Base-by-base conservation (phyloP, 2,888 invertebrate species). In the Aspidiotus destructor region DNA sequence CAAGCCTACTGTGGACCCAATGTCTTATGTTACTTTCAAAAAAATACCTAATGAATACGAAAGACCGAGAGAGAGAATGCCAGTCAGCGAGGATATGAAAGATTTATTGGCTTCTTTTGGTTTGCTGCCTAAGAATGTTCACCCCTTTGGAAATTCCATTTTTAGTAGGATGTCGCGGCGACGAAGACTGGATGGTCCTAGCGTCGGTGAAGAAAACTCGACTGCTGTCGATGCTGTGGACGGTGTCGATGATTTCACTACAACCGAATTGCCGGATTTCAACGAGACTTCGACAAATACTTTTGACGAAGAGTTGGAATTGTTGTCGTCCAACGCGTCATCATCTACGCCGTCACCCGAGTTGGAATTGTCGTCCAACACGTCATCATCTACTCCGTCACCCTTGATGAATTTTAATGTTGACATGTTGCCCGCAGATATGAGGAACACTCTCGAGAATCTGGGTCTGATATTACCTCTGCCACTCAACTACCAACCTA, bases 21-120 rank as follows among this genome's bases (percentile, higher is more conserved):
- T 75, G 58, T 78, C 78, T 0, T 80, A 79, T 70, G 75, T 76
- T 0, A 76, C 74, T 60, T 80, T 80, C 71, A 80, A 79, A 69
- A 79, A 79, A 1, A 71, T 80, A 2, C 80, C 80, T 2, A 68
- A 71, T 15, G 40, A 55, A 13, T 69, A 69, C 28, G 65, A 73
- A 75, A 77, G 3, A 75, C 74, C 41, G 75, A 78, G 40, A 1
- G 62, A 70, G 60, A 63, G 28, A 54, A 8, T 48, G 48, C 52
- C 16, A 41, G 60, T 74, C 28, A 72, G 71, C 41, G 73, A 75
- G 40, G 78, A 78, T 40, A 80, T 80, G 78, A 76, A 75, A 63
- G 76, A 78, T n/a, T 79, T 80, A 58, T 71, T 80, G 52, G 77
- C 78, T 0, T 76, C 73, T 42, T 80, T 80, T 69, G 80, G 80